Conservation (phyloP, 2,797 vertebrate genomes). For the Columba guinea region DNA sequence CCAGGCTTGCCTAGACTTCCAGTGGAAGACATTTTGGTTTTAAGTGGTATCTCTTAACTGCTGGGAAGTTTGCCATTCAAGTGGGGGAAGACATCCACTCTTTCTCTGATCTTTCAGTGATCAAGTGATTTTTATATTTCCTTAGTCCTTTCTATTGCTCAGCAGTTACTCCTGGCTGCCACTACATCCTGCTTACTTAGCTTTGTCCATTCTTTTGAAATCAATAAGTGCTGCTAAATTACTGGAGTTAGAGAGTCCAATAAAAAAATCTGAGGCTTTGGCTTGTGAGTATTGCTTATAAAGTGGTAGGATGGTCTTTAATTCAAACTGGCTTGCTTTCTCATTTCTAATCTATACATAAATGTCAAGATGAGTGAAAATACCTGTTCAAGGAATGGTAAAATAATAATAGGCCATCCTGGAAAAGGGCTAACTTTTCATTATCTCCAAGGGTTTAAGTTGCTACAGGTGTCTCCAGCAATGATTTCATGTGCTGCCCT, state of each 20-base stretch:
- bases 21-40: background rate
- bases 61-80: slow-evolving; percentile 1
- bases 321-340: background rate
- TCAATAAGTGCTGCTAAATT: background rate
- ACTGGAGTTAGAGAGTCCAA: background rate
- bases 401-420: background rate
- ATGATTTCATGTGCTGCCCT: background rate
- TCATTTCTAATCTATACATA: background rate
- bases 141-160: background rate
- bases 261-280: background rate
- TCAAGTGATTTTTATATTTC: background rate
- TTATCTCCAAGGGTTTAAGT: background rate
- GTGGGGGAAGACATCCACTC: accelerated
- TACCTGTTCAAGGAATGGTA: background rate
- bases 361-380: background rate
- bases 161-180: slow-evolving; percentile 5
- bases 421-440: background rate
- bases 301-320: background rate
- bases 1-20: background rate
- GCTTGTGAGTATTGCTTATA: background rate
- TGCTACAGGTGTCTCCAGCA: background rate
- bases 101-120: slow-evolving; percentile 7
- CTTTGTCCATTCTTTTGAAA: background rate
- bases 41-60: background rate
- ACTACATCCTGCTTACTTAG: background rate